A percentile compares a stretch with the other conserved stretches of the same genome.
phyloP scores from a whole-genome alignment of 1,140 invertebrate genomes.

The Aphidius gifuensis region DNA sequence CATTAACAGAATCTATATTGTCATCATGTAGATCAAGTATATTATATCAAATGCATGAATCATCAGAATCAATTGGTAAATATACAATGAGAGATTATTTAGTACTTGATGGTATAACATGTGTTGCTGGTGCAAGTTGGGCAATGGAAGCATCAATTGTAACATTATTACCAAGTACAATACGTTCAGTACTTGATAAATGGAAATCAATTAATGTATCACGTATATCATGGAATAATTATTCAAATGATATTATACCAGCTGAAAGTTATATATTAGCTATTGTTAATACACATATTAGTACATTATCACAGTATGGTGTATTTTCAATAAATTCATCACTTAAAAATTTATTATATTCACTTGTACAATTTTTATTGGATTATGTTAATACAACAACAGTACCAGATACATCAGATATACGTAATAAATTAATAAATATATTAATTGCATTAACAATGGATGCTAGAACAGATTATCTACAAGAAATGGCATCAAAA shows the following conservation, averaged over 20 bases:
- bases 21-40: slow-evolving; percentile 55
- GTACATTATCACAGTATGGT: slow-evolving; percentile 58
- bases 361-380: slow-evolving; percentile 66
- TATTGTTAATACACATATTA: slow-evolving; percentile 59
- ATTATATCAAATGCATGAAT: slow-evolving; percentile 58
- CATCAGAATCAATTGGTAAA: slow-evolving; percentile 51
- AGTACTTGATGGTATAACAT: slow-evolving; percentile 60
- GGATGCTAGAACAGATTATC: slow-evolving; percentile 70
- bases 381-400: slow-evolving; percentile 60
- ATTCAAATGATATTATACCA: slow-evolving; percentile 76
- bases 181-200: slow-evolving; percentile 62
- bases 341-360: slow-evolving; percentile 65
- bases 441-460: slow-evolving; percentile 71
- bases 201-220: slow-evolving; percentile 60
- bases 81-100: slow-evolving; percentile 56
- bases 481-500: slow-evolving; percentile 60
- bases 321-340: slow-evolving; percentile 66
- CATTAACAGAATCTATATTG: slow-evolving; percentile 61
- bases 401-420: slow-evolving; percentile 53
- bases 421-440: slow-evolving; percentile 55
- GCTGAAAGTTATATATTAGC: slow-evolving; percentile 75
- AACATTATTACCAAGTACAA: slow-evolving; percentile 57
- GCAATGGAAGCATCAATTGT: slow-evolving; percentile 59
- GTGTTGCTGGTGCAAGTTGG: slow-evolving; percentile 60
- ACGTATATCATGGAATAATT: slow-evolving; percentile 62